Percentiles rank a stretch among this genome's conserved stretches.
Conservation (phyloP, 2,797 vertebrate species). For the Pipistrellus nathusii region DNA sequence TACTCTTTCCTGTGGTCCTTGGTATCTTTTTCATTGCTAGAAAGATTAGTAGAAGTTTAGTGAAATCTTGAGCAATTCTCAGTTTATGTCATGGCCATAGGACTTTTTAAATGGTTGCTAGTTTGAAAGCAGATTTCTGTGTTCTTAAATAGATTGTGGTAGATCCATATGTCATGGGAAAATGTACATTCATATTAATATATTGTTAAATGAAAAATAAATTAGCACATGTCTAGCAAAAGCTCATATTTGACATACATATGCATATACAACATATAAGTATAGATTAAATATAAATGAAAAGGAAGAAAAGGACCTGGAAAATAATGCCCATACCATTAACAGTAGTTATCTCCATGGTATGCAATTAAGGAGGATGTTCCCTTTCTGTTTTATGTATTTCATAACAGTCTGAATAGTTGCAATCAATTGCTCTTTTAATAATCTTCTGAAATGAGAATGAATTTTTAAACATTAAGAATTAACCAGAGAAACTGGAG, state of each 20-base stretch:
- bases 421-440: background rate
- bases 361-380: background rate
- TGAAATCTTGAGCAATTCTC: background rate
- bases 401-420: conserved; percentile 28
- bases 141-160: background rate
- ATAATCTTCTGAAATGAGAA: conserved; percentile 16
- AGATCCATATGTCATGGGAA: background rate
- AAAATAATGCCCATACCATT: background rate
- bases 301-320: background rate
- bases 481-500: background rate
- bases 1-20: background rate
- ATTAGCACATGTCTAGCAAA: background rate
- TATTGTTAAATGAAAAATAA: conserved; percentile 9
- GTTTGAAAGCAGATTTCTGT: conserved; percentile 13
- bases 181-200: background rate
- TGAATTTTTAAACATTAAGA: background rate
- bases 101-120: background rate
- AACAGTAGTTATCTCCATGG: background rate
- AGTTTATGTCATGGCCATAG: background rate
- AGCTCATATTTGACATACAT: background rate
- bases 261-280: background rate
- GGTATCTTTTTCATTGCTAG: conserved; percentile 4
- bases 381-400: conserved; percentile 3
- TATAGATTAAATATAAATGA: conserved; percentile 13
- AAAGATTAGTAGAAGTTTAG: background rate